A percentile compares a stretch with the other conserved stretches of the same genome.
phyloP scores from a whole-genome alignment of 2,888 invertebrate species.

The Panzeria rudis region DNA sequence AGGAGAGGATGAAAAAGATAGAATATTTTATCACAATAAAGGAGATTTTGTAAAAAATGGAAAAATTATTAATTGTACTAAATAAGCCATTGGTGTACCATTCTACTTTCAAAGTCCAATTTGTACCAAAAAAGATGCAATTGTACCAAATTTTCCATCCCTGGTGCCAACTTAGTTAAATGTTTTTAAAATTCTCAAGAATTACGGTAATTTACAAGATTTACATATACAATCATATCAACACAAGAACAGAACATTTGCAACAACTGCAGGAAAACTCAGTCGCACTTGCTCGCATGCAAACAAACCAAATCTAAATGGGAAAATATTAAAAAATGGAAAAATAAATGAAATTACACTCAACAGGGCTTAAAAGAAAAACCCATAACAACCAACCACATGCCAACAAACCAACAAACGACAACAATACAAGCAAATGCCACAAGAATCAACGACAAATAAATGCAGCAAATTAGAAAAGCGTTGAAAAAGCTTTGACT shows the following conservation, averaged over 20 bases:
- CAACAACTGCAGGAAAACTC: constrained; percentile 14
- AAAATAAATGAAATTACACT: background rate
- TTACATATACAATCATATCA: constrained; percentile 21
- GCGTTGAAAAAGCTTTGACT: constrained; percentile 30
- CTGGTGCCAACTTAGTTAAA: constrained; percentile 59
- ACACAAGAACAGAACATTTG: background rate
- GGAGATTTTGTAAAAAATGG: no score
- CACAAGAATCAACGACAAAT: constrained; percentile 1
- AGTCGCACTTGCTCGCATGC: constrained; percentile 16
- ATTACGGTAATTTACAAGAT: constrained; percentile 43
- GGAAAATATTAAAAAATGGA: background rate
- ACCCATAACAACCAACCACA: background rate
- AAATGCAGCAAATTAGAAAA: constrained; percentile 28
- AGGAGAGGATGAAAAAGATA: no score
- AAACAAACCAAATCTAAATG: background rate
- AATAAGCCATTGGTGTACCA: no score
- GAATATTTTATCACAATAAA: no score
- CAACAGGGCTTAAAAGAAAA: constrained; percentile 13
- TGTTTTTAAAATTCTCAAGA: constrained; percentile 48
- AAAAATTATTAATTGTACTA: no score
- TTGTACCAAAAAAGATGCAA: no score
- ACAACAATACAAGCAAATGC: constrained; percentile 36
- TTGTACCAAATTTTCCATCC: no score
- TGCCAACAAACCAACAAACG: constrained; percentile 13
- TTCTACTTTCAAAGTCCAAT: no score